Conservation (phyloP, 1,140 invertebrate species). For the Yoshiicerus persimilis region DNA sequence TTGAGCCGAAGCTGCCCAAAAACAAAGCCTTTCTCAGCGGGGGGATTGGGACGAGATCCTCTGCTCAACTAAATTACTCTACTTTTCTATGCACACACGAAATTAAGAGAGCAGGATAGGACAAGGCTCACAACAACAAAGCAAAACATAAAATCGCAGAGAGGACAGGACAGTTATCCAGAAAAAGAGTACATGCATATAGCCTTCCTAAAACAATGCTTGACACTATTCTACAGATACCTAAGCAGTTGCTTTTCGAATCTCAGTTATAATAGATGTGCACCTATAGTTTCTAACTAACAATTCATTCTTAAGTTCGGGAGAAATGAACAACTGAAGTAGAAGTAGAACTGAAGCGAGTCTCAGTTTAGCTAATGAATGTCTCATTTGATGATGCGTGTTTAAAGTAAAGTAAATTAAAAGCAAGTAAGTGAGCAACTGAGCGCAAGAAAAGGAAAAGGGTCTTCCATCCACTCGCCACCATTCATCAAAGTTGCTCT, state of each 20-base stretch:
- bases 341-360: background rate
- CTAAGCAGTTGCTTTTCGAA: background rate
- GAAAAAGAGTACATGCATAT: background rate
- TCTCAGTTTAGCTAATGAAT: slow-evolving; percentile 25
- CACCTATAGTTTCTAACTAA: background rate
- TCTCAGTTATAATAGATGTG: no score
- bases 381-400: slow-evolving; percentile 23
- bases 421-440: no score
- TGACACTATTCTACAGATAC: no score
- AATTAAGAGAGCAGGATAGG: background rate
- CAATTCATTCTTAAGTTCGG: background rate
- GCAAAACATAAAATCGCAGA: background rate
- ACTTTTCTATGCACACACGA: background rate
- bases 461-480: slow-evolving; percentile 18
- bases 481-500: slow-evolving; percentile 19
- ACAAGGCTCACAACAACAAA: background rate
- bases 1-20: slow-evolving; percentile 3
- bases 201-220: background rate
- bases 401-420: background rate
- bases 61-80: background rate
- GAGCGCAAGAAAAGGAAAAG: background rate
- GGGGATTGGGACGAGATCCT: background rate
- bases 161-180: background rate
- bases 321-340: background rate
- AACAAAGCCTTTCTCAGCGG: slow-evolving; percentile 1